Percentiles rank a stretch among this genome's conserved stretches.
Evolutionary conservation across 2,113 vertebrate genomes (phyloP).

Genomic region (Pholis gunnellus): DNA sequence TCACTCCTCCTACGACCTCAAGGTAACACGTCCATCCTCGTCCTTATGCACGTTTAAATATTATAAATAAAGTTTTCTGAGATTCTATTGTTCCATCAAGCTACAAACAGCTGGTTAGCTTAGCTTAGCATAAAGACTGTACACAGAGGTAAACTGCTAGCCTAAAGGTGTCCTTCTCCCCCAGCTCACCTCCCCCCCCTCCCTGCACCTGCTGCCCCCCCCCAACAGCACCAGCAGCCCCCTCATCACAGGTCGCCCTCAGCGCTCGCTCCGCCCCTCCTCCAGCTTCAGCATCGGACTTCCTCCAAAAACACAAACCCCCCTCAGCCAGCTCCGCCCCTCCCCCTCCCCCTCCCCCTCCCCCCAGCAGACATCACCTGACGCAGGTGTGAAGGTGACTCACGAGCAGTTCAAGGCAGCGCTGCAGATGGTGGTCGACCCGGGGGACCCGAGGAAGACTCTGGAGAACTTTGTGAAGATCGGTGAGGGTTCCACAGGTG

Average conservation of each 20-base stretch:
- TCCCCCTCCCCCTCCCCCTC: constrained; percentile 84
- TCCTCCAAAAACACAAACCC: not conserved
- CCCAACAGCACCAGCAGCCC: constrained; percentile 75
- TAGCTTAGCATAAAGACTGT: not conserved
- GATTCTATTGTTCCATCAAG: too few relatives aligned
- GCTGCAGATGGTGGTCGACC: constrained; percentile 93
- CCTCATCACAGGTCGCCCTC: constrained; percentile 41
- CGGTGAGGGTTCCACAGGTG: constrained; percentile 93
- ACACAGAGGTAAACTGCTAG: too few relatives aligned
- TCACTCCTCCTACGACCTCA: constrained; percentile 67
- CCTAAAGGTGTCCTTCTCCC: not conserved
- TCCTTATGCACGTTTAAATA: too few relatives aligned
- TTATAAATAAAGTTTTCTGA: too few relatives aligned
- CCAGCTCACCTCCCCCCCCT: constrained; percentile 43
- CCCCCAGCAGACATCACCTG: constrained; percentile 39
- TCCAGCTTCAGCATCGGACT: constrained; percentile 63
- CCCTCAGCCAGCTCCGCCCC: constrained; percentile 60
- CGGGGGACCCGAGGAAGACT: constrained; percentile 86
- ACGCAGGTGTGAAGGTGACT: constrained; percentile 81
- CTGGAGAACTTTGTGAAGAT: constrained; percentile 95
- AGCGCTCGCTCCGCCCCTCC: constrained; percentile 73
- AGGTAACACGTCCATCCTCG: constrained; percentile 47
- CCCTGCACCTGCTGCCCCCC: constrained; percentile 45
- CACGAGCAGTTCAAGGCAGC: constrained; percentile 93
- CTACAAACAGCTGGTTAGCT: not conserved